Conservation (phyloP, 2,888 invertebrate genomes). For the Melanostoma mellinum region DNA sequence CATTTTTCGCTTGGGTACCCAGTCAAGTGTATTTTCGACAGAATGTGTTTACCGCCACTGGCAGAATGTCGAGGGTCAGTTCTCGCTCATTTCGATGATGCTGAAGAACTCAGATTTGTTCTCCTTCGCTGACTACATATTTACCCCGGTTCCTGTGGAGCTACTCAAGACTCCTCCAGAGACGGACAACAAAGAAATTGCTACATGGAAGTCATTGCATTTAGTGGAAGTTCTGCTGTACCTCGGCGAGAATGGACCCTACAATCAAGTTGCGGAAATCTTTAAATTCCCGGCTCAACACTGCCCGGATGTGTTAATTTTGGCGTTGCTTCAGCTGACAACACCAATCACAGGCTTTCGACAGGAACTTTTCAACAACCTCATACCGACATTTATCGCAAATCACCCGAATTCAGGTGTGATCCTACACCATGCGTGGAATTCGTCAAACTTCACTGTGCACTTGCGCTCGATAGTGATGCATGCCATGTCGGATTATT, state of each 20-base stretch:
- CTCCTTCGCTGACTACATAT: slow-evolving; percentile 95
- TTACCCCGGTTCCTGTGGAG: slow-evolving; percentile 92
- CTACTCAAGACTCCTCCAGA: slow-evolving; percentile 97
- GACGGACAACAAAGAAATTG: slow-evolving; percentile 95
- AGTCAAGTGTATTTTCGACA: slow-evolving; percentile 92
- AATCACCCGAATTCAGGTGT: slow-evolving; percentile 98
- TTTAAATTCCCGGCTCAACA: slow-evolving; percentile 96
- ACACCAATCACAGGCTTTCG: slow-evolving; percentile 90
- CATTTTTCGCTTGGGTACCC: slow-evolving; percentile 91
- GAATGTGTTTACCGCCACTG: slow-evolving; percentile 95
- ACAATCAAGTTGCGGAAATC: slow-evolving; percentile 90
- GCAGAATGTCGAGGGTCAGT: slow-evolving; percentile 96
- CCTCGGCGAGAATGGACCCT: slow-evolving; percentile 93
- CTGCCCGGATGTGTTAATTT: slow-evolving; percentile 96
- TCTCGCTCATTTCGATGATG: slow-evolving; percentile 93
- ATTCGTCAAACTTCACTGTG: slow-evolving; percentile 87
- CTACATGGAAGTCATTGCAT: slow-evolving; percentile 96
- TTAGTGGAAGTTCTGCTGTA: slow-evolving; percentile 93
- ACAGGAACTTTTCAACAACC: slow-evolving; percentile 92
- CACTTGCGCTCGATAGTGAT: slow-evolving; percentile 92
- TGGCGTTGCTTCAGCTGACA: slow-evolving; percentile 94
- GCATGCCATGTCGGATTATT: slow-evolving; percentile 99
- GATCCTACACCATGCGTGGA: slow-evolving; percentile 98
- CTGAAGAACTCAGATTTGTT: slow-evolving; percentile 96
- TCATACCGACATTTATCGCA: slow-evolving; percentile 96